Evolutionary conservation across 2,113 vertebrate genomes (phyloP).

Genomic region (Nycticryphes semicollaris): DNA sequence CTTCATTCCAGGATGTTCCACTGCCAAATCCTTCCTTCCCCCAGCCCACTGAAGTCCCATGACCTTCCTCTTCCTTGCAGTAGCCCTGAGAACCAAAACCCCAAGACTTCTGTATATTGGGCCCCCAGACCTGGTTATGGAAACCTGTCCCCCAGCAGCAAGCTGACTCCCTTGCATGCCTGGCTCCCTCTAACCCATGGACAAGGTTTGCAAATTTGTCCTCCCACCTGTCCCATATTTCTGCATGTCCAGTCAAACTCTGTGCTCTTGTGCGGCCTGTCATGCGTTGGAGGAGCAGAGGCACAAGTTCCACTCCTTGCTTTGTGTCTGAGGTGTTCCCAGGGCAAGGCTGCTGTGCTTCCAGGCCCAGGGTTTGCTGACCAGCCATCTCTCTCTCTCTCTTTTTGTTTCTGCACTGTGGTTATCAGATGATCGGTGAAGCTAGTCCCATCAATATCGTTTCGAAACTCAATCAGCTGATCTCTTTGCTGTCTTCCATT

Average conservation of each 20-base stretch:
- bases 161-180: background rate
- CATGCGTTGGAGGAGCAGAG: background rate
- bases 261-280: background rate
- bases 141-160: background rate
- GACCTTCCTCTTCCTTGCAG: background rate
- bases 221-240: background rate
- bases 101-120: background rate
- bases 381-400: background rate
- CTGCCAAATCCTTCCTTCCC: background rate
- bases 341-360: background rate
- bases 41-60: background rate
- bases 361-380: background rate
- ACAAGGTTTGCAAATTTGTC: background rate
- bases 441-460: constrained; percentile 75
- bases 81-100: background rate
- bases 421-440: constrained; percentile 79
- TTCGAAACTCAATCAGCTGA: constrained; percentile 86
- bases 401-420: background rate
- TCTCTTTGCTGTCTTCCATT: constrained; percentile 87
- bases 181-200: background rate
- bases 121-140: background rate
- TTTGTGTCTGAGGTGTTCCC: background rate
- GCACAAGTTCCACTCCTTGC: background rate
- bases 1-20: background rate
- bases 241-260: background rate